Evolutionary conservation across 2,888 invertebrate genomes (phyloP).

Genomic region (Dexiosoma caninum): DNA sequence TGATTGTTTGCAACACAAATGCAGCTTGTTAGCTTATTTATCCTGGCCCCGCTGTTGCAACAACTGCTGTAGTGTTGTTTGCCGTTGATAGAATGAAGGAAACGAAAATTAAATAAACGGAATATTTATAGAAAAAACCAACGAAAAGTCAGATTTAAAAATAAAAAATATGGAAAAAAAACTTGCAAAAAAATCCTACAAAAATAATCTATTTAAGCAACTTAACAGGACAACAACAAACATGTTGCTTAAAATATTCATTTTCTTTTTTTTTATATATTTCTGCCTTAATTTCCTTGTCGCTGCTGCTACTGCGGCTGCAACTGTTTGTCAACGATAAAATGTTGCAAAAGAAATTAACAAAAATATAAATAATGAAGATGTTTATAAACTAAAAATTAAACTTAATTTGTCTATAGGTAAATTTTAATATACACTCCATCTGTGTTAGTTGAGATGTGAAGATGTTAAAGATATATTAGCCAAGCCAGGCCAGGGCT

Average conservation of each 20-base stretch:
- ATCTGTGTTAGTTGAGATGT: background rate
- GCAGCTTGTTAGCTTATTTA: constrained; percentile 54
- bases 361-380: constrained; percentile 22
- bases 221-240: constrained; percentile 51
- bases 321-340: constrained; percentile 54
- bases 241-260: constrained; percentile 26
- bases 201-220: constrained; percentile 55
- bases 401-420: constrained; percentile 54
- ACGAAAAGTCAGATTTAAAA: background rate
- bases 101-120: constrained; percentile 40
- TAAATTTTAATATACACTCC: constrained; percentile 41
- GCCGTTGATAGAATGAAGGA: constrained; percentile 28
- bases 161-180: background rate
- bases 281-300: constrained; percentile 25
- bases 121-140: background rate
- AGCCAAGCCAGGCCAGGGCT: constrained; percentile 12
- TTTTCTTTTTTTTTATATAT: background rate
- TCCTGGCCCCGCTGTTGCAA: background rate
- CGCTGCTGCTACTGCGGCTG: constrained; percentile 38
- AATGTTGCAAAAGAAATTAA: background rate
- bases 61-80: constrained; percentile 43
- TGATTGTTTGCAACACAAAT: constrained; percentile 50
- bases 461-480: constrained; percentile 21
- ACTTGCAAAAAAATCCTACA: constrained; percentile 31
- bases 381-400: constrained; percentile 54